Evolutionary conservation across 1,140 invertebrate species (phyloP).

Genomic region (Lethrus apterus): DNA sequence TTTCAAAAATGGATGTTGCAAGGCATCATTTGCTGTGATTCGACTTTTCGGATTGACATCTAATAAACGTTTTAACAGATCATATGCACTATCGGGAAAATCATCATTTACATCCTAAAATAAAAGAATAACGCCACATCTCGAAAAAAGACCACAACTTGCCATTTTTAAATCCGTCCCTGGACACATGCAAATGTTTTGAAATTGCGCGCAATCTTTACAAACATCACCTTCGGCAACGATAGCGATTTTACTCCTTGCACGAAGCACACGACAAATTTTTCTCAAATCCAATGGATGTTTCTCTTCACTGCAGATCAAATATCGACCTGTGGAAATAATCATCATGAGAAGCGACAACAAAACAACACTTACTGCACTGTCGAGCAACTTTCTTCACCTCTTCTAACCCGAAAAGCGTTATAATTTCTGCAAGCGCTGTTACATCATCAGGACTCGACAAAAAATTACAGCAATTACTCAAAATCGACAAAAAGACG

Average conservation of each 20-base stretch:
- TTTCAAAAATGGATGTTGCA: slow-evolving; percentile 66
- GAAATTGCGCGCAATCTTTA: slow-evolving; percentile 13
- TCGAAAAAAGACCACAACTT: slow-evolving; percentile 6
- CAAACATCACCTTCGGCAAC: slow-evolving; percentile 4
- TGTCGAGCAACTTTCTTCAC: slow-evolving; percentile 60
- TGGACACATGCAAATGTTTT: slow-evolving; percentile 15
- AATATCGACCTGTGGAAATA: slow-evolving; percentile 42
- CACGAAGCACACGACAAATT: slow-evolving; percentile 44
- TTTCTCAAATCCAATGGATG: slow-evolving; percentile 47
- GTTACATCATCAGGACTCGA: slow-evolving; percentile 71
- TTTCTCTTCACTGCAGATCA: slow-evolving; percentile 48
- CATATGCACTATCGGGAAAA: slow-evolving; percentile 64
- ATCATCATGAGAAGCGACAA: neutral
- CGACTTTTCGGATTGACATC: slow-evolving; percentile 67
- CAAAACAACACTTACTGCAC: slow-evolving; percentile 49
- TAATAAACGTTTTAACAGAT: slow-evolving; percentile 65
- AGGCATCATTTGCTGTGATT: slow-evolving; percentile 64
- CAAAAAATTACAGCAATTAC: slow-evolving; percentile 77
- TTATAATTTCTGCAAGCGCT: slow-evolving; percentile 75
- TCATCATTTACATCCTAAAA: slow-evolving; percentile 17
- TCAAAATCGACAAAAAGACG: slow-evolving; percentile 73
- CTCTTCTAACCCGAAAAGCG: slow-evolving; percentile 65
- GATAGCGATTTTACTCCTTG: slow-evolving; percentile 29
- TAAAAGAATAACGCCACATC: neutral
- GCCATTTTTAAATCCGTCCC: neutral